A percentile compares a stretch with the other conserved stretches of the same genome.
phyloP scores from a whole-genome alignment of 2,888 invertebrate species.

The Schizotus pectinicornis region DNA sequence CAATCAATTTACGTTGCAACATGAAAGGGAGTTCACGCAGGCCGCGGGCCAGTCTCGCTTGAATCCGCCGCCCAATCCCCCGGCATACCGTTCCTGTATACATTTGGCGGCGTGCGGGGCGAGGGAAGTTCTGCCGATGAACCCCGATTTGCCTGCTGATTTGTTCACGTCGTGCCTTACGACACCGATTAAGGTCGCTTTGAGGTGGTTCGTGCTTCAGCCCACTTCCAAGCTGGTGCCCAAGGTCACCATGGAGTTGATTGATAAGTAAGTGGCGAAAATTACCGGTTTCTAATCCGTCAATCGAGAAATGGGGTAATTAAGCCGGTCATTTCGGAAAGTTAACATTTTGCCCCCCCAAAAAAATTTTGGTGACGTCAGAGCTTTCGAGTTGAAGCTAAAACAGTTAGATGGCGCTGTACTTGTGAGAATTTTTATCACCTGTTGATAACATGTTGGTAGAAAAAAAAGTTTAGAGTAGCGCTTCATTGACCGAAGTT shows the following conservation, averaged over 20 bases:
- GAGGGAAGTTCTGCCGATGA: slow-evolving; percentile 95
- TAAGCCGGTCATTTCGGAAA: too few species aligned
- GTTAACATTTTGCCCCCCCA: neutral
- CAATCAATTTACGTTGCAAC: slow-evolving; percentile 88
- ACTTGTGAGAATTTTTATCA: too few species aligned
- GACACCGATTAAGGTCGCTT: slow-evolving; percentile 95
- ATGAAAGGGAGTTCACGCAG: slow-evolving; percentile 77
- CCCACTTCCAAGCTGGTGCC: slow-evolving; percentile 82
- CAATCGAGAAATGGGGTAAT: too few species aligned
- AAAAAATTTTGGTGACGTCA: too few species aligned
- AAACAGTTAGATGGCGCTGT: too few species aligned
- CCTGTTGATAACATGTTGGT: too few species aligned
- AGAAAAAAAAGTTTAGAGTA: too few species aligned
- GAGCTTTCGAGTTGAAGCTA: too few species aligned
- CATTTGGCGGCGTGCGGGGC: slow-evolving; percentile 95
- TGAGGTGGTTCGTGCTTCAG: slow-evolving; percentile 93
- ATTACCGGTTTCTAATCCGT: too few species aligned
- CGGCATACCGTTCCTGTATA: slow-evolving; percentile 83
- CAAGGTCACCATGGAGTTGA: slow-evolving; percentile 80
- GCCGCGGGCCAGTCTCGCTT: slow-evolving; percentile 24
- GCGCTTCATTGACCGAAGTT: too few species aligned
- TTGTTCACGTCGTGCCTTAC: slow-evolving; percentile 98
- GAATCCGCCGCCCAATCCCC: slow-evolving; percentile 12
- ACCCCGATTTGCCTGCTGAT: slow-evolving; percentile 95
- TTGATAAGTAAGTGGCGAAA: slow-evolving; percentile 77